A percentile compares a stretch with the other conserved stretches of the same genome.
These are phyloP conservation scores for Mormyrus iriodes DNA, from an alignment of 2,113 vertebrate species.

Conservation along the genomic window DNA sequence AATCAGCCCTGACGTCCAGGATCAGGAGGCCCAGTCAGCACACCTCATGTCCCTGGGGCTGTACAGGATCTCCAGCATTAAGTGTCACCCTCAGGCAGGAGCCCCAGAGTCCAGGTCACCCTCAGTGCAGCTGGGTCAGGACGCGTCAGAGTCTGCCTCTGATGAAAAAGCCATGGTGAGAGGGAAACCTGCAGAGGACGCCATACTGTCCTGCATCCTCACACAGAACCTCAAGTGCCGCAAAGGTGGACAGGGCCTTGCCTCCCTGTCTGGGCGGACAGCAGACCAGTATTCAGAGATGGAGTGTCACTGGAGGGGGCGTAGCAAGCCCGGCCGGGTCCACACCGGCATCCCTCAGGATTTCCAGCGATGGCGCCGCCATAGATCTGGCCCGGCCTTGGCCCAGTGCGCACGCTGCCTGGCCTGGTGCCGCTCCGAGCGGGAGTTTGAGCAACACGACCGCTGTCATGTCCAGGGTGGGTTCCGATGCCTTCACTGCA, in stretches of 20 bases:
- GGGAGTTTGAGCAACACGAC: conserved; percentile 30
- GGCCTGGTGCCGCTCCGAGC: conserved; percentile 31
- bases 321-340: conserved; percentile 15
- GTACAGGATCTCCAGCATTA: conserved; percentile 44
- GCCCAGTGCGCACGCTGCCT: conserved; percentile 26
- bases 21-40: conserved; percentile 52
- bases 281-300: conserved; percentile 43
- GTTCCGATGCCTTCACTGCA: conserved; percentile 29
- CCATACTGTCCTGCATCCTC: conserved; percentile 17
- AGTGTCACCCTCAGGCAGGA: conserved; percentile 24
- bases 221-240: conserved; percentile 22
- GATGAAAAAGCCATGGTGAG: conserved; percentile 11
- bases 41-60: conserved; percentile 59
- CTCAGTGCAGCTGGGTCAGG: conserved; percentile 1
- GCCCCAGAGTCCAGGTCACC: not conserved
- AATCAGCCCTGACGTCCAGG: conserved; percentile 35
- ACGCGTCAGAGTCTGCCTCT: conserved; percentile 20
- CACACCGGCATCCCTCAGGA: conserved; percentile 36
- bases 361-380: conserved; percentile 26
- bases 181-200: not conserved
- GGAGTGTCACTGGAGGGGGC: conserved; percentile 47
- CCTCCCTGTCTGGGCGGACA: conserved; percentile 38
- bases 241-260: conserved; percentile 30
- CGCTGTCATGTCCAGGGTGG: conserved; percentile 24
- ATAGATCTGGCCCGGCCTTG: not conserved